phyloP scores from a whole-genome alignment of 2,113 vertebrate genomes.

The Corythoichthys intestinalis region DNA sequence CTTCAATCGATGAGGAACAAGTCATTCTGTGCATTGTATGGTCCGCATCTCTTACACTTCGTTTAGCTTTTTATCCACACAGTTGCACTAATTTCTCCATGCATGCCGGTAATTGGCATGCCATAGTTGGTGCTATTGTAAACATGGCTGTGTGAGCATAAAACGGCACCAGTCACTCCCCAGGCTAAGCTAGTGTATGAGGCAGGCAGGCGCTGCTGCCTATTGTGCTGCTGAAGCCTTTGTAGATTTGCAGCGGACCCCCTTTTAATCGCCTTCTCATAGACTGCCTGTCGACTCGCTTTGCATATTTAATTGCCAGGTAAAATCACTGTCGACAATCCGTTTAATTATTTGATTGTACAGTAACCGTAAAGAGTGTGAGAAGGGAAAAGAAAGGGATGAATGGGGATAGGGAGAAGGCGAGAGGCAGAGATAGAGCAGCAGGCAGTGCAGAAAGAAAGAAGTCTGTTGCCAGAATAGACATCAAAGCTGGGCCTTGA shows the following conservation, averaged over 20 bases:
- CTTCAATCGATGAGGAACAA: constrained; percentile 14
- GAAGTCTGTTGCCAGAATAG: constrained; percentile 89
- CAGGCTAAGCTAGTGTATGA: constrained; percentile 54
- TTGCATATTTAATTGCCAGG: constrained; percentile 92
- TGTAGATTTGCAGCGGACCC: constrained; percentile 72
- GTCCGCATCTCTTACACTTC: constrained; percentile 14
- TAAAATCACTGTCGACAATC: constrained; percentile 83
- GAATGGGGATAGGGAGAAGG: constrained; percentile 50
- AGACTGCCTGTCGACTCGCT: constrained; percentile 66
- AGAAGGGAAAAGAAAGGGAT: constrained; percentile 56
- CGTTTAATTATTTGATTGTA: constrained; percentile 95
- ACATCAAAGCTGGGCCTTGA: constrained; percentile 94
- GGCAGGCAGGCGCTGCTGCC: constrained; percentile 58
- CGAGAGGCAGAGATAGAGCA: constrained; percentile 56
- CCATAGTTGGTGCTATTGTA: constrained; percentile 61
- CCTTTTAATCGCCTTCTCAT: constrained; percentile 74
- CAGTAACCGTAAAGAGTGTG: constrained; percentile 77
- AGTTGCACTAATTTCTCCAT: constrained; percentile 51
- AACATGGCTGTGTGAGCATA: constrained; percentile 66
- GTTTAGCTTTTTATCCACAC: constrained; percentile 32
- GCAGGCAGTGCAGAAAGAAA: constrained; percentile 71
- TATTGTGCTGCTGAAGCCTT: constrained; percentile 76
- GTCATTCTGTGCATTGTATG: not conserved
- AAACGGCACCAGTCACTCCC: constrained; percentile 60
- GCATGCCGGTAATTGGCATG: constrained; percentile 68